Base-by-base conservation (phyloP, 2,797 vertebrate genomes). In the Thamnophis elegans region DNA sequence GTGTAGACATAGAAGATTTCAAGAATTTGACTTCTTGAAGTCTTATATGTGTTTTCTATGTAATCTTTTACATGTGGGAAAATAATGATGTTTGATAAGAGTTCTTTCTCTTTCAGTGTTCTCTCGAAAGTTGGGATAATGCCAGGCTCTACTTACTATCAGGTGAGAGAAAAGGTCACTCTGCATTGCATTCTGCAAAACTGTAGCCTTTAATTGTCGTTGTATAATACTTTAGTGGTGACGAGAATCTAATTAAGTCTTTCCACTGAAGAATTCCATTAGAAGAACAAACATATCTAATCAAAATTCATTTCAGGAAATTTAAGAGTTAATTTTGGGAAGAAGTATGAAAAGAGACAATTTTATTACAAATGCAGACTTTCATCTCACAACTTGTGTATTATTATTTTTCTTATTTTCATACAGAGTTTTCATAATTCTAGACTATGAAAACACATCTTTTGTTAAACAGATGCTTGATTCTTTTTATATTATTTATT, bases 141-240 rank as follows among this genome's bases (percentile, higher is more conserved):
- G 65, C 99, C 99, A 0, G 97, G 98, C 53, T 96, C 97, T 86
- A 97, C 97, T 0, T 98, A 97, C 95, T 99, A 99, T 94, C 94
- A 95, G 92, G 99, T 99, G 96, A 96, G 98, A 96, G n/a, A 58
- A 86, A 0, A 89, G 1, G 93, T 91, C 11, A 14, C 53, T 55
- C 90, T 47, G 55, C 92, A 60, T 5, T 93, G 65, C 28, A 20
- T 14, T 86, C 42, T 87, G 60, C n/a, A 62, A 89, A 54, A 47
- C 36, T 62, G 16, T 1, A 4, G 47, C 56, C 55, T 6, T 78
- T 82, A 47, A 47, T 82, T 82, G 4, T 42, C 36, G 3, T 82
- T 82, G 36, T 47, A 42, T 82, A 47, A 82, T 25, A 82, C 9
- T 25, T 47, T n/a, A 82, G 4, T 25, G 36, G 20, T 47, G 36